Conservation (phyloP, 2,888 invertebrate genomes). For the Polymixis lichenea region DNA sequence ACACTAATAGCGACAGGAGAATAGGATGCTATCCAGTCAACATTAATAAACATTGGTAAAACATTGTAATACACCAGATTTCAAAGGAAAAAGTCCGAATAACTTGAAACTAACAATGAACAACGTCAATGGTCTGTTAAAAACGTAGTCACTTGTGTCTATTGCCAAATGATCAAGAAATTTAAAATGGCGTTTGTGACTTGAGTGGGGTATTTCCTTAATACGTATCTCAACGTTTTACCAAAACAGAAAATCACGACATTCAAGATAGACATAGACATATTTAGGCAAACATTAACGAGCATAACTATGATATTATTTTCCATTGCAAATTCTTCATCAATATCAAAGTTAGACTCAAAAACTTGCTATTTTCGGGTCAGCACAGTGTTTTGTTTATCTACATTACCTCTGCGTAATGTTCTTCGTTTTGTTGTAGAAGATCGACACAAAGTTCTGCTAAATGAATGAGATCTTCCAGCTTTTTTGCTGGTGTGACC, state of each 20-base stretch:
- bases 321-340: neutral
- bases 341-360: conserved; percentile 62
- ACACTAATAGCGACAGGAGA: conserved; percentile 89
- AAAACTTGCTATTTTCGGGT: conserved; percentile 62
- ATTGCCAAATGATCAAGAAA: neutral
- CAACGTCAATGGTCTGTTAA: neutral
- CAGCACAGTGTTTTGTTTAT: conserved; percentile 40
- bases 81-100: conserved; percentile 62
- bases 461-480: conserved; percentile 99
- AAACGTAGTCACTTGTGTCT: neutral
- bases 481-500: conserved; percentile 96
- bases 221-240: conserved; percentile 74
- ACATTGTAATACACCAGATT: conserved; percentile 74
- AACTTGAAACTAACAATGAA: neutral
- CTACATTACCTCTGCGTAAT: conserved; percentile 98
- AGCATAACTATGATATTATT: conserved; percentile 62
- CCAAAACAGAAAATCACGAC: conserved; percentile 80
- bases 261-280: conserved; percentile 79
- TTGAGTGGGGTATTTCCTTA: neutral
- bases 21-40: conserved; percentile 87
- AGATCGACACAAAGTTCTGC: conserved; percentile 99
- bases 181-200: neutral
- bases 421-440: conserved; percentile 99
- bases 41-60: conserved; percentile 75
- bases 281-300: conserved; percentile 71